Percentiles rank a stretch among this genome's conserved stretches.
Conservation (phyloP, 2,113 vertebrate species). For the Hydrochoerus hydrochaeris region DNA sequence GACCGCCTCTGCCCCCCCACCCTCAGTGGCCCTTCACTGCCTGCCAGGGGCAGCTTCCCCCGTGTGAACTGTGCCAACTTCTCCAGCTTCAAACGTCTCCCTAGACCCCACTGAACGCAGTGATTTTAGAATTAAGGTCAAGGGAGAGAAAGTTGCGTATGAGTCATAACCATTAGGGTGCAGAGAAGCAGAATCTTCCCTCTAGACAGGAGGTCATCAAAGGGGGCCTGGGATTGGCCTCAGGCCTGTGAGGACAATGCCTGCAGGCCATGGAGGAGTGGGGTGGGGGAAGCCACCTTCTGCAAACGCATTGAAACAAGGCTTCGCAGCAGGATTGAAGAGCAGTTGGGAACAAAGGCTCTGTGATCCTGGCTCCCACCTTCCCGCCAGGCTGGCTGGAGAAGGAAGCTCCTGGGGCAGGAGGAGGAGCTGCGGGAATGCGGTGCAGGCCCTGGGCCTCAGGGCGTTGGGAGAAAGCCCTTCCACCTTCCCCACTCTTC, state of each 20-base stretch:
- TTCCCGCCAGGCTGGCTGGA: constrained; percentile 37
- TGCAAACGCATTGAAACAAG: constrained; percentile 60
- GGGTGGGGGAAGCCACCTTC: constrained; percentile 1
- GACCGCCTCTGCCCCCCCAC: no score
- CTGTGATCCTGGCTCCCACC: constrained; percentile 16
- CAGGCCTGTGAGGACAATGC: neutral
- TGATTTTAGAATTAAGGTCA: neutral
- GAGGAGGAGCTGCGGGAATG: neutral
- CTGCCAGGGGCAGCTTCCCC: neutral
- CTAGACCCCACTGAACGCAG: neutral
- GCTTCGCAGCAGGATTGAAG: constrained; percentile 46
- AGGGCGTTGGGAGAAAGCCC: neutral
- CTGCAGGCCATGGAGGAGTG: neutral
- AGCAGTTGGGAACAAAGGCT: constrained; percentile 66
- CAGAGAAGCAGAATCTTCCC: neutral
- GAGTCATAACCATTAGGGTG: neutral
- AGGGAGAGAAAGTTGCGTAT: neutral
- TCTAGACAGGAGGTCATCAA: neutral
- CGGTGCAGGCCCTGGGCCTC: neutral
- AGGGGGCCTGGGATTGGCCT: neutral
- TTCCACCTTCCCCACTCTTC: neutral
- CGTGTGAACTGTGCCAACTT: neutral
- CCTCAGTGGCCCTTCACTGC: neutral
- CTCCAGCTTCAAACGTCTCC: neutral
- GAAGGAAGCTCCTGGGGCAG: neutral